phyloP scores from a whole-genome alignment of 2,797 vertebrate species.

The Cetoscarus ocellatus region DNA sequence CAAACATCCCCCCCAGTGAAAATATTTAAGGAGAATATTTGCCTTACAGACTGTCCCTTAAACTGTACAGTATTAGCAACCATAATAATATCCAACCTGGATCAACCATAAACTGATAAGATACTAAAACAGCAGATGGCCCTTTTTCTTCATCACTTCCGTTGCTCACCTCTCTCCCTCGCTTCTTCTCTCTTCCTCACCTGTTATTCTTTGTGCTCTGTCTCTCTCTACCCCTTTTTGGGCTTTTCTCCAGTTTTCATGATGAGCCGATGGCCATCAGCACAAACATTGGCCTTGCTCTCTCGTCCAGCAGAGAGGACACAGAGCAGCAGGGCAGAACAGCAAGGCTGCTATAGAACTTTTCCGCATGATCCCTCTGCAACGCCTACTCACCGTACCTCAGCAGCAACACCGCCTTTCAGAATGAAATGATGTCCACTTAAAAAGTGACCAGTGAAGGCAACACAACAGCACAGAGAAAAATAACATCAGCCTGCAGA shows the following conservation, averaged over 20 bases:
- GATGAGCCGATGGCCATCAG: slow-evolving; percentile 62
- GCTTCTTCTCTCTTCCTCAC: slow-evolving; percentile 10
- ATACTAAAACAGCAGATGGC: slow-evolving; percentile 51
- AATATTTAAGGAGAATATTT: too few relatives aligned
- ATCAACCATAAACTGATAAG: slow-evolving; percentile 38
- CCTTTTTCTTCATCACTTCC: slow-evolving; percentile 34
- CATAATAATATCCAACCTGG: slow-evolving; percentile 30
- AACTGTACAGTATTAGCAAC: too few relatives aligned
- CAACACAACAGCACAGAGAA: slow-evolving; percentile 8
- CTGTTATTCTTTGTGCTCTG: slow-evolving; percentile 20
- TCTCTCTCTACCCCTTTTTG: slow-evolving; percentile 42
- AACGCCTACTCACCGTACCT: slow-evolving; percentile 66
- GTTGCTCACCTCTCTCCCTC: slow-evolving; percentile 16
- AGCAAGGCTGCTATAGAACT: slow-evolving; percentile 68
- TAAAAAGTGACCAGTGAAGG: slow-evolving; percentile 27
- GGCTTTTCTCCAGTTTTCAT: slow-evolving; percentile 70
- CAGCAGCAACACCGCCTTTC: slow-evolving; percentile 29
- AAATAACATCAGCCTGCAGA: slow-evolving; percentile 9
- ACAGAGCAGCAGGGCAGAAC: slow-evolving; percentile 72
- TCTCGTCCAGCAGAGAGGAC: slow-evolving; percentile 57
- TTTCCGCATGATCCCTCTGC: slow-evolving; percentile 64
- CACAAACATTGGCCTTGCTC: slow-evolving; percentile 64
- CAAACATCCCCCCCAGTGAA: too few relatives aligned
- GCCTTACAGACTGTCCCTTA: too few relatives aligned
- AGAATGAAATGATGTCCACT: slow-evolving; percentile 35